These are phyloP conservation scores for Saguinus imperator DNA, from an alignment of 2,113 vertebrate genomes.

Conservation along the genomic window DNA sequence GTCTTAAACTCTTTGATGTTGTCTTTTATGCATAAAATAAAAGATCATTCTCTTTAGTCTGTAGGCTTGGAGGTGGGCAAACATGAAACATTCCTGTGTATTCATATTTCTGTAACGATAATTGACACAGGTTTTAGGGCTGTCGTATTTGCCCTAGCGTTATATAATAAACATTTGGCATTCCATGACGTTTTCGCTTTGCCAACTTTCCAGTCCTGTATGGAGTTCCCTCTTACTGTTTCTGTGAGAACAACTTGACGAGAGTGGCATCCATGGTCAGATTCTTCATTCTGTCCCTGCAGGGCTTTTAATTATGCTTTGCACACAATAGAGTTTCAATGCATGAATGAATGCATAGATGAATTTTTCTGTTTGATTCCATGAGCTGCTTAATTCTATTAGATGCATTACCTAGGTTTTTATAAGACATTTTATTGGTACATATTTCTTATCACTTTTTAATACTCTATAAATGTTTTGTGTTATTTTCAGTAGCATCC, in stretches of 20 bases:
- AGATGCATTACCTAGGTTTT: conserved; percentile 16
- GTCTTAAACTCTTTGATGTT: conserved; percentile 61
- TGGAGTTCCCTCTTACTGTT: background rate
- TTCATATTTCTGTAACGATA: conserved; percentile 39
- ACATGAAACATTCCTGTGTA: conserved; percentile 44
- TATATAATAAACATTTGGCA: background rate
- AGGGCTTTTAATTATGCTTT: background rate
- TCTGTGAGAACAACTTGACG: background rate
- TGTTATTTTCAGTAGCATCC: background rate
- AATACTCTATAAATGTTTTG: background rate
- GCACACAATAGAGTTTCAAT: background rate
- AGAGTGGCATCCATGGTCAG: background rate
- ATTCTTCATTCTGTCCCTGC: background rate
- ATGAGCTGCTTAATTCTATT: conserved; percentile 31
- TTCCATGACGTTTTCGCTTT: background rate
- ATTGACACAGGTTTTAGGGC: conserved; percentile 10
- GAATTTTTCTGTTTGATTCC: conserved; percentile 37
- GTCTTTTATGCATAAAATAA: conserved; percentile 58
- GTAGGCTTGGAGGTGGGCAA: conserved; percentile 15
- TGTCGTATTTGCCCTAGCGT: background rate
- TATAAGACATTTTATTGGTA: background rate
- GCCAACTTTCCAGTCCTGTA: background rate
- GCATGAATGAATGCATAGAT: background rate
- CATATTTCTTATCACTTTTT: conserved; percentile 17
- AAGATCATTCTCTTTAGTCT: conserved; percentile 67